Conservation (phyloP, 1,140 invertebrate genomes). For the Babylonia areolata region DNA sequence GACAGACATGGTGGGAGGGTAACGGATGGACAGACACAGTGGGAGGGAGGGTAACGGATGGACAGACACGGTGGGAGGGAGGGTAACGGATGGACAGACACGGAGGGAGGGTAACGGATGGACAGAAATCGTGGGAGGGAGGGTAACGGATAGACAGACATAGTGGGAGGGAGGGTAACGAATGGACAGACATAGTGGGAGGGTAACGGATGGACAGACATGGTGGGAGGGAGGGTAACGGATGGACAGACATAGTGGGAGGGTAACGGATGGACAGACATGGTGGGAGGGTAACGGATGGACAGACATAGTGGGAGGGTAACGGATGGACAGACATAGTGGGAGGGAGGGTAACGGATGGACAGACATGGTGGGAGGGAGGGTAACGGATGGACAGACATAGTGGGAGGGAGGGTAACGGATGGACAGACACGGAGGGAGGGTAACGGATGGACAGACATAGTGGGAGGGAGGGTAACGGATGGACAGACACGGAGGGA, state of each 20-base stretch:
- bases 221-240: background rate
- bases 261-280: background rate
- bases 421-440: no score
- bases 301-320: background rate
- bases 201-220: background rate
- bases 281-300: background rate
- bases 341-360: background rate
- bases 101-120: background rate
- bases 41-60: background rate
- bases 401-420: background rate
- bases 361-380: background rate
- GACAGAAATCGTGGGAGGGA: background rate
- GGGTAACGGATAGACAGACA: background rate
- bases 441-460: background rate
- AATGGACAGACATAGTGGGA: background rate
- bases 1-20: background rate
- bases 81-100: background rate
- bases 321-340: background rate
- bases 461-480: background rate
- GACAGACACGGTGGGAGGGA: background rate
- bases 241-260: background rate
- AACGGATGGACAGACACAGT: background rate
- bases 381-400: background rate
- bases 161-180: background rate
- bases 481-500: background rate